These are phyloP conservation scores for Ascidia mentula DNA, from an alignment of 23 tunicate genomes.

Conservation along the genomic window DNA sequence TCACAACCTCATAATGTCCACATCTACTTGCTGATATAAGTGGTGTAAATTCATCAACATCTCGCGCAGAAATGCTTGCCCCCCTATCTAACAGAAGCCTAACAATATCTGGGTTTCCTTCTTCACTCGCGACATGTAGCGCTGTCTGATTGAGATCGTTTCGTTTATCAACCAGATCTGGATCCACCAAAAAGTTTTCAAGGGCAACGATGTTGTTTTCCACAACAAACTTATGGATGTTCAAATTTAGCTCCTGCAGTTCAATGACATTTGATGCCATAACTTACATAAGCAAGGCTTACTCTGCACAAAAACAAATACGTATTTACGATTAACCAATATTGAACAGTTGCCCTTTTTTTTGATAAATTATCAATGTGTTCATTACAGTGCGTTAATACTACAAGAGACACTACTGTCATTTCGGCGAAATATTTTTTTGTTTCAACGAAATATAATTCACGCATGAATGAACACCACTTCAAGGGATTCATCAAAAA, in stretches of 20 bases:
- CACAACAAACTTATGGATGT: background rate
- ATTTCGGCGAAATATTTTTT: too few species aligned
- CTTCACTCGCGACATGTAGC: slow-evolving; percentile 5
- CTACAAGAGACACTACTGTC: too few species aligned
- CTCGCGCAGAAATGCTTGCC: background rate
- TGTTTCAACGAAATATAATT: too few species aligned
- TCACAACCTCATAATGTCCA: slow-evolving; percentile 23
- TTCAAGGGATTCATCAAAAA: too few species aligned
- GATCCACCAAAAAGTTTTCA: background rate
- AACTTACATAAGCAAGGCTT: too few species aligned
- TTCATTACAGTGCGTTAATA: too few species aligned
- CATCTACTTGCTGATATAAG: slow-evolving; percentile 30
- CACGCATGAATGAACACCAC: too few species aligned
- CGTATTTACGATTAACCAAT: too few species aligned
- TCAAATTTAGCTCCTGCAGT: background rate
- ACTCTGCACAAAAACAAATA: too few species aligned
- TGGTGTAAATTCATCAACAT: slow-evolving; percentile 34
- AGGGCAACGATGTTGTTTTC: background rate
- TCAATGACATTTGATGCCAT: slow-evolving; percentile 1
- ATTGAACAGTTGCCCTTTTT: too few species aligned
- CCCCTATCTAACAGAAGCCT: background rate
- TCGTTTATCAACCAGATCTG: background rate
- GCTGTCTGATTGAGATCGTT: slow-evolving; percentile 9
- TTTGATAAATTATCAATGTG: too few species aligned
- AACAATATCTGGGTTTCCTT: background rate